A percentile compares a stretch with the other conserved stretches of the same genome.
These are phyloP conservation scores for Plemyria rubiginata DNA, from an alignment of 2,888 invertebrate species.

Conservation along the genomic window DNA sequence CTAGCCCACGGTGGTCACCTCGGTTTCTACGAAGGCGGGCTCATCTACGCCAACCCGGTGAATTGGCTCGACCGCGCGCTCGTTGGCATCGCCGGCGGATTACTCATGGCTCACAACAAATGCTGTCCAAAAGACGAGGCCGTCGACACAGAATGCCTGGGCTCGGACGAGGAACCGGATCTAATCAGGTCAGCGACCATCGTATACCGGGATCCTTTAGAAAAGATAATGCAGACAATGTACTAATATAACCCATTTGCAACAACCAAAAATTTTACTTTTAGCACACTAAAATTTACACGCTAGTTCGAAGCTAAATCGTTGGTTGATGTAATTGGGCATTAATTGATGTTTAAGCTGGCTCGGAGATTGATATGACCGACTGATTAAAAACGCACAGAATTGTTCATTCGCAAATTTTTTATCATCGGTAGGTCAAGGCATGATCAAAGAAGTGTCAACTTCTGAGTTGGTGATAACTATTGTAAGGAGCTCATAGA, in stretches of 20 bases:
- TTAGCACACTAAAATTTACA: too few relatives aligned
- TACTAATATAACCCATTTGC: constrained; percentile 4
- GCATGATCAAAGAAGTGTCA: constrained; percentile 12
- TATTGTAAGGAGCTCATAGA: constrained; percentile 38
- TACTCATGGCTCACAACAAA: constrained; percentile 86
- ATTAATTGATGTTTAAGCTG: neutral
- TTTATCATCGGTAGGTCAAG: constrained; percentile 18
- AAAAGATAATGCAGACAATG: constrained; percentile 49
- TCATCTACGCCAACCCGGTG: constrained; percentile 93
- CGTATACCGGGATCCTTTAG: constrained; percentile 72
- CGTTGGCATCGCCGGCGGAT: constrained; percentile 91
- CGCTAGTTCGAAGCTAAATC: neutral
- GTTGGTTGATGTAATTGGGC: constrained; percentile 8
- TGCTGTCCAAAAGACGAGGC: constrained; percentile 59
- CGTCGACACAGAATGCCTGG: constrained; percentile 36
- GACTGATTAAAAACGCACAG: constrained; percentile 15
- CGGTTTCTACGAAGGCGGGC: constrained; percentile 96
- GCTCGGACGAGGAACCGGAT: constrained; percentile 68
- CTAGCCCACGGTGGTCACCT: constrained; percentile 97
- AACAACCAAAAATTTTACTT: constrained; percentile 2
- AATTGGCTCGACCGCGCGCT: constrained; percentile 97
- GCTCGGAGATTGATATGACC: constrained; percentile 12
- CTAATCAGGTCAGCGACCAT: constrained; percentile 75
- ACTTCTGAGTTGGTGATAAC: constrained; percentile 29
- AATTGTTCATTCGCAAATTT: constrained; percentile 7